Base-by-base conservation (phyloP, 2,888 invertebrate genomes). In the Mesorhabditis sp. region DNA sequence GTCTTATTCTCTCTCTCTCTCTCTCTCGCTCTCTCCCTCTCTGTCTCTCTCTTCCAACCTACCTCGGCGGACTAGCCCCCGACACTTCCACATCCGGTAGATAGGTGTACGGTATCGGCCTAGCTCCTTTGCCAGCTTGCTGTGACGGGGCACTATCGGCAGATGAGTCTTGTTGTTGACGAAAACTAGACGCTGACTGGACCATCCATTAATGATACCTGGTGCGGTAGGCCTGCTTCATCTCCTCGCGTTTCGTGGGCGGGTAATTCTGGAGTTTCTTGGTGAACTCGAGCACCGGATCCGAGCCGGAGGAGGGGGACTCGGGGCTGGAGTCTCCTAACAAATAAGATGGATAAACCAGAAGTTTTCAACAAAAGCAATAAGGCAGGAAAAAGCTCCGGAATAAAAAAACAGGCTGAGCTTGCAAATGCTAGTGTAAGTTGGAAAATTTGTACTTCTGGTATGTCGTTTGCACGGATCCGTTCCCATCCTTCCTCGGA, bases 211-310 rank as follows among this genome's bases (percentile, higher is more conserved):
- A 50, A 50, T 71, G 79, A 45, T 74, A 76, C 68, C 70, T 74
- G 45, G 71, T 74, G n/a, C 75, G 62, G 45, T 81, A 84, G 4
- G 80, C 75, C 63, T 80, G 73, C 28, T 80, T 63, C 66, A 74
- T 76, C 5, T 81, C 82, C 65, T 84, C 82, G 65, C 82, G 70
- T 66, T 82, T 70, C 3, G 83, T 79, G n/a, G 80, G 70, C 5
- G 85, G 85, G 58, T 82, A 83, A 68, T 85, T 85, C 68, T 86
- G 85, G 4, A 85, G 75, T 67, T 81, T 81, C 67, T 78, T 75
- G 5, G 84, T 81, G 70, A 85, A 86, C 64, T 85, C 84, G 7
- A 86, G 71, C 4, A 85, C 83, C 0, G 85, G 80, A 67, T 85
- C 85, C n/a, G 82, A 82, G 28, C 83, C 83, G 70, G 82, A 81